These are phyloP conservation scores for Cassiopea xamachana DNA, from an alignment of 30 jellyfish, hydroid and myxozoan species.

Conservation along the genomic window DNA sequence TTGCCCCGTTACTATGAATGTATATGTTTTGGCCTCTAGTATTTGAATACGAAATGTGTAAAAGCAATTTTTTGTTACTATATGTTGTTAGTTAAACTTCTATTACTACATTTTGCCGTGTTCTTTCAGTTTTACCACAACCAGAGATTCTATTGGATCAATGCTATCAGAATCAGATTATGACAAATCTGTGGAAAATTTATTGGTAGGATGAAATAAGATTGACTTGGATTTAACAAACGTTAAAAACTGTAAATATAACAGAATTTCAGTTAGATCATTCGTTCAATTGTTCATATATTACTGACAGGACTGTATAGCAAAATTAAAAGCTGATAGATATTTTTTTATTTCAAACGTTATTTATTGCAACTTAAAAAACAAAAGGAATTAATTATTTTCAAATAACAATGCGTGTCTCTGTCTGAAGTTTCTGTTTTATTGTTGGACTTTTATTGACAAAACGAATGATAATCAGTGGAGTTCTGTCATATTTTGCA, in stretches of 20 bases:
- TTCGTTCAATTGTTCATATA: slow-evolving; percentile 37
- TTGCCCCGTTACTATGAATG: no score
- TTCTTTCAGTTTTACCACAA: slow-evolving; percentile 78
- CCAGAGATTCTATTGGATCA: slow-evolving; percentile 85
- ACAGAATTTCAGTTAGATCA: slow-evolving; percentile 65
- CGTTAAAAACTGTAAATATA: slow-evolving; percentile 7
- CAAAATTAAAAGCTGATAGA: not conserved
- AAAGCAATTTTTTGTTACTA: no score
- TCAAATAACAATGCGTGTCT: not conserved
- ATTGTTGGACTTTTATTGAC: not conserved
- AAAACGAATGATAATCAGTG: slow-evolving; percentile 51
- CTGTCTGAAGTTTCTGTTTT: not conserved
- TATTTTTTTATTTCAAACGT: not conserved
- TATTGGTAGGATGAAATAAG: slow-evolving; percentile 86
- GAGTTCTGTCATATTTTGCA: slow-evolving; percentile 55
- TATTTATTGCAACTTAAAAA: not conserved
- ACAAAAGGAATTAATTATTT: not conserved
- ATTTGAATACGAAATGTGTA: no score
- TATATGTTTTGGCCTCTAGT: no score
- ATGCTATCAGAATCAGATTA: slow-evolving; percentile 91
- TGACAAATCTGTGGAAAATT: slow-evolving; percentile 87
- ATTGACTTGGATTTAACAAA: not conserved
- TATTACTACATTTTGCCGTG: not conserved
- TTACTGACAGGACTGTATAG: not conserved
- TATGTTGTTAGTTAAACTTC: not conserved